These are phyloP conservation scores for Colius striatus DNA, from an alignment of 2,113 vertebrate species.

Conservation along the genomic window DNA sequence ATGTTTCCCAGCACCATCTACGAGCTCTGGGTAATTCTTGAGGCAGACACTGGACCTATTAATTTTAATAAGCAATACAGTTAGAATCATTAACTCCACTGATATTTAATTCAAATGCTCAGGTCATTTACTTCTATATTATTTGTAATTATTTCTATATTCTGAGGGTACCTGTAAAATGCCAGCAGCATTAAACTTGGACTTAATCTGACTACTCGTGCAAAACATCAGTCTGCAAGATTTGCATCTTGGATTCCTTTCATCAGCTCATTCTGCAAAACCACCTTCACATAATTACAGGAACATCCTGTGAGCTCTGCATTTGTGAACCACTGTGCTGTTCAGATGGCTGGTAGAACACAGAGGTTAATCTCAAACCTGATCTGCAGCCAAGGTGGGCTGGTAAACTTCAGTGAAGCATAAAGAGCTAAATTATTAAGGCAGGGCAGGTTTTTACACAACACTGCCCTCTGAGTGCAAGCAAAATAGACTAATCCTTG, in stretches of 20 bases:
- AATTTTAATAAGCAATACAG: not conserved
- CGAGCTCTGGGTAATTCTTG: not conserved
- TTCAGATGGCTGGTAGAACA: not conserved
- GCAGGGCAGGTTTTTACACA: not conserved
- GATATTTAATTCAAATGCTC: not conserved
- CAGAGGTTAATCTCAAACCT: conserved; percentile 7
- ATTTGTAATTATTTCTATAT: not conserved
- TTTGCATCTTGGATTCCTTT: not conserved
- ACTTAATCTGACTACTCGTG: not conserved
- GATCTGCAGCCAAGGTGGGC: not conserved
- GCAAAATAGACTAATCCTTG: conserved; percentile 44
- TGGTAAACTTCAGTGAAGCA: not conserved
- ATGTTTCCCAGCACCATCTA: not conserved
- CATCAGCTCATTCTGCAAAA: conserved; percentile 6
- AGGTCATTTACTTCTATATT: not conserved
- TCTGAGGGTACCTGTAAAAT: not conserved
- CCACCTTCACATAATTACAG: not conserved
- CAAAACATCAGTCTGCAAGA: not conserved
- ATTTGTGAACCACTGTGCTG: not conserved
- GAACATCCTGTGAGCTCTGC: not conserved
- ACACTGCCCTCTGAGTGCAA: not conserved
- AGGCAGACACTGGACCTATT: not conserved
- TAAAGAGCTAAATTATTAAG: conserved; percentile 14
- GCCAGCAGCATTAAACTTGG: not conserved
- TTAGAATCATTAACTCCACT: not conserved